A percentile compares a stretch with the other conserved stretches of the same genome.
Conservation (phyloP, 2,113 vertebrate species). For the Prolemur simus region DNA sequence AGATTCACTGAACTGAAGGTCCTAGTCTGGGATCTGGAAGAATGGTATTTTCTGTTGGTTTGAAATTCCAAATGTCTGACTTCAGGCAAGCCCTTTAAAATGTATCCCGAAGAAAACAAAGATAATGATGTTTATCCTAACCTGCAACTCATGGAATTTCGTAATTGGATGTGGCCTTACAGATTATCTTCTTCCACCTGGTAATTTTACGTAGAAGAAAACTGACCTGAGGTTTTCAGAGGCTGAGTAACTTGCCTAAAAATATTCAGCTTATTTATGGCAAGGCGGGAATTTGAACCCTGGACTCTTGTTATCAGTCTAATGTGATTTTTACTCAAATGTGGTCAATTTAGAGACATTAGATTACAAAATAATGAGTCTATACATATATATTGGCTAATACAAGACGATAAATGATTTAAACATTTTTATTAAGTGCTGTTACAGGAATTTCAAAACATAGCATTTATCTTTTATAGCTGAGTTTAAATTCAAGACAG, state of each 20-base stretch:
- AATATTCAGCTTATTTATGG: neutral
- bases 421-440: neutral
- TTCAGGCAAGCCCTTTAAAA: slow-evolving; percentile 2
- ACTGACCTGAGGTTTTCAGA: neutral
- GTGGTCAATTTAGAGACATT: neutral
- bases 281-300: neutral
- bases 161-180: neutral
- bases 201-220: neutral
- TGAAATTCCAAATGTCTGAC: slow-evolving; percentile 29
- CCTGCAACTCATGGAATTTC: neutral
- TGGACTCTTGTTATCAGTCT: neutral
- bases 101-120: neutral
- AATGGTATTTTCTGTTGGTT: neutral
- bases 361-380: neutral
- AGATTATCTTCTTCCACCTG: neutral
- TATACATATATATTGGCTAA: neutral
- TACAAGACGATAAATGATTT: neutral
- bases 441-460: neutral
- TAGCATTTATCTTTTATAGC: neutral
- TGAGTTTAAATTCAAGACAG: slow-evolving; percentile 27
- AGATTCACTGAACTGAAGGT: neutral
- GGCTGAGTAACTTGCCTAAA: neutral
- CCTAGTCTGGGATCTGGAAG: neutral
- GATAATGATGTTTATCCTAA: neutral
- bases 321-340: neutral